Percentiles rank a stretch among this genome's conserved stretches.
phyloP scores from a whole-genome alignment of 2,888 invertebrate genomes.

The Stenolophus ochropezus region DNA sequence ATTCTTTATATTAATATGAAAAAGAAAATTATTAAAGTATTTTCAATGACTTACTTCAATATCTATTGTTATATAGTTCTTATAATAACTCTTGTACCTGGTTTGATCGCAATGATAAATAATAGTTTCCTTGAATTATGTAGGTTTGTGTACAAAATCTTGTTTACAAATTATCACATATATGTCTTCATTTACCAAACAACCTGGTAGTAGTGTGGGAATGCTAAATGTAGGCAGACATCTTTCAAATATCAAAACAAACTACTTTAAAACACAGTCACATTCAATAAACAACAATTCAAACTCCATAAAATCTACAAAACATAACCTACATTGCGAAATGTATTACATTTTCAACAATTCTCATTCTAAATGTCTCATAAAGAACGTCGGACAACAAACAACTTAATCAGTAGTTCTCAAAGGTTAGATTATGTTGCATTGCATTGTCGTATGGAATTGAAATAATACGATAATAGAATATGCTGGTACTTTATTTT shows the following conservation, averaged over 20 bases:
- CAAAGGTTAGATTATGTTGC: not conserved
- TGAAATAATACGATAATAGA: no score
- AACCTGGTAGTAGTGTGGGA: conserved; percentile 7
- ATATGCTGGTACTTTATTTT: no score
- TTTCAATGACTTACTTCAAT: no score
- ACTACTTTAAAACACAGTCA: conserved; percentile 18
- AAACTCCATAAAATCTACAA: conserved; percentile 29
- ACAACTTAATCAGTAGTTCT: conserved; percentile 4
- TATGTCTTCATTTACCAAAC: conserved; percentile 26
- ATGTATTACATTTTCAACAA: conserved; percentile 22
- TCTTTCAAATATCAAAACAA: conserved; percentile 32
- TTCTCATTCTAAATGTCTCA: not conserved
- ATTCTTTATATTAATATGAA: not conserved
- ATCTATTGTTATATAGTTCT: no score
- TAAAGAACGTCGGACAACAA: conserved; percentile 26
- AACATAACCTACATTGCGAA: conserved; percentile 11
- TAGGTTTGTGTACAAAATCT: not conserved
- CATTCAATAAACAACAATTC: conserved; percentile 24
- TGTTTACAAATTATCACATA: conserved; percentile 32
- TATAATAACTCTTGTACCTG: not conserved
- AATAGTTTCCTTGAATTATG: conserved; percentile 4
- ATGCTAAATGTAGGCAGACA: conserved; percentile 24
- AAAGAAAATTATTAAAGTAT: not conserved
- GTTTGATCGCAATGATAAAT: not conserved
- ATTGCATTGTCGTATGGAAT: not conserved